Evolutionary conservation across 2,797 vertebrate species (phyloP), one percentile per base, ranked within the genome.

Genomic region (Anolis apletophallus): DNA sequence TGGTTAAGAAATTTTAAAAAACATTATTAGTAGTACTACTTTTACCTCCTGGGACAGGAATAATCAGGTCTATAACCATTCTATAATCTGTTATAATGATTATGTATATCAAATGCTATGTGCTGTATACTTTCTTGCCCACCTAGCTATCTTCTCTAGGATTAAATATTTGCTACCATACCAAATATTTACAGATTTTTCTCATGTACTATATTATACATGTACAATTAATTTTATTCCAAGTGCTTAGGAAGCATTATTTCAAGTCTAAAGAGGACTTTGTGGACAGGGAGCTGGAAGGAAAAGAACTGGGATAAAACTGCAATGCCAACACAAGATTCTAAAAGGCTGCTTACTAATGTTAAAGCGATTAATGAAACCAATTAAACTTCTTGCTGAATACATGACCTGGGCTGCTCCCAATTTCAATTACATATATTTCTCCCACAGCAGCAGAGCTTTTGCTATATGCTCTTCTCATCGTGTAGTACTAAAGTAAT

Each of bases 81-180:
- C 29, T 64, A n/a, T 87, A 93, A 87, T 88, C 91, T 91, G 87
- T 88, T 87, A 76, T 36, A 69, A 74, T 74, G 19, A 50, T 84
- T 72, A 87, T 91, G 88, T 84, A 3, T 90, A 91, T 87, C 76
- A 78, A 52, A 54, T 73, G 86, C 54, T 0, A 1, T 88, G 91
- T 90, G 54, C 88, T 76, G 90, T 93, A 89, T 91, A 89, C 79
- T 91, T 94, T 94, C 90, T 91, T 92, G 85, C 59, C 76, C 83
- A 76, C 87, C n/a, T 71, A 92, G 88, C 81, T 81, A 80, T 89
- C 85, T 82, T 87, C 83, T 81, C 75, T 83, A 85, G 55, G 54
- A 72, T 83, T 40, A 46, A 84, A 54, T 92, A 85, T 92, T 91
- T 89, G 59, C 90, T 91, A 89, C 88, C 74, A 91, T 92, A 75